Evolutionary conservation across 2,797 vertebrate genomes (phyloP).

Genomic region (Australoheros facetus): DNA sequence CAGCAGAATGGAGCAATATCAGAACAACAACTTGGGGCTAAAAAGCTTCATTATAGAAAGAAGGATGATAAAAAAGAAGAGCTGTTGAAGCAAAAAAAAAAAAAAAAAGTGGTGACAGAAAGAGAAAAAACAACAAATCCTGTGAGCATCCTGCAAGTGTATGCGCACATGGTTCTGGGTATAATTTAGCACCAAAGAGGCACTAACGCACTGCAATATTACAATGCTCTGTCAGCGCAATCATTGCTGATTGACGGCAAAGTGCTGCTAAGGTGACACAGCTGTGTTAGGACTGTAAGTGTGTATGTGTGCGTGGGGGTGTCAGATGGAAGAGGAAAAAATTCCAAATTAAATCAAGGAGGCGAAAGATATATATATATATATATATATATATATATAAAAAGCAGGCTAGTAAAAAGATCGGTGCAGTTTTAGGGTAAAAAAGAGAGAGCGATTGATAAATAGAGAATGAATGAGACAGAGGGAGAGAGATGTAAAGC

Average conservation of each 20-base stretch:
- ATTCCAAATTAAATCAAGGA: slow-evolving; percentile 56
- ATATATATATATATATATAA: too few relatives aligned
- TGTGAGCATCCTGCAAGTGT: slow-evolving; percentile 1
- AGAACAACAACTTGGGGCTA: slow-evolving; percentile 35
- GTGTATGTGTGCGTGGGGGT: background rate
- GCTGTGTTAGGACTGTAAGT: slow-evolving; percentile 33
- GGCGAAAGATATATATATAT: slow-evolving; percentile 10
- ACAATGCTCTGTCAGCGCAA: slow-evolving; percentile 50
- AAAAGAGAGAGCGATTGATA: slow-evolving; percentile 42
- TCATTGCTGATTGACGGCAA: slow-evolving; percentile 55
- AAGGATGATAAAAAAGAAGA: slow-evolving; percentile 12
- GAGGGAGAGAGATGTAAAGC: slow-evolving; percentile 58
- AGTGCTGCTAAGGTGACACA: slow-evolving; percentile 48
- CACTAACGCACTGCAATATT: slow-evolving; percentile 33
- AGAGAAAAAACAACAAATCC: background rate
- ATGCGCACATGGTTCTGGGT: background rate
- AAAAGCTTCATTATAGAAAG: slow-evolving; percentile 42
- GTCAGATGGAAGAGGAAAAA: slow-evolving; percentile 27
- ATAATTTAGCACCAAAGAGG: slow-evolving; percentile 35
- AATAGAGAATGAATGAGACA: slow-evolving; percentile 15
- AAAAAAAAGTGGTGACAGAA: background rate
- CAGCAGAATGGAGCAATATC: slow-evolving; percentile 35
- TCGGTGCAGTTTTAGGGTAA: slow-evolving; percentile 47
- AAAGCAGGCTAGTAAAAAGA: slow-evolving; percentile 40
- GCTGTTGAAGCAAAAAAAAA: slow-evolving; percentile 16